phyloP scores from a whole-genome alignment of 1,140 invertebrate genomes.

The Thaumatotibia leucotreta region DNA sequence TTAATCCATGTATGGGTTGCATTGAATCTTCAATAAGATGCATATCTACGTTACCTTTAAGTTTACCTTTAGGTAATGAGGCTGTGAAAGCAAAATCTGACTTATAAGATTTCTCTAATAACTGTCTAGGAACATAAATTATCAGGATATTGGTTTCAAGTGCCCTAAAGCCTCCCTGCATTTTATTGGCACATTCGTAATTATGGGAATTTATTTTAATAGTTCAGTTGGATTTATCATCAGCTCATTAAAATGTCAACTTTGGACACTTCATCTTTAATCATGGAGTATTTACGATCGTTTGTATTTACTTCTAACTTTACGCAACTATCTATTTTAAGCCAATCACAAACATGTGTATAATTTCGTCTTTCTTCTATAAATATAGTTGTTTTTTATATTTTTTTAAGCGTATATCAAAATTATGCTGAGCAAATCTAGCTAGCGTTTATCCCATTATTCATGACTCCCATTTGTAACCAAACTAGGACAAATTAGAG shows the following conservation, averaged over 20 bases:
- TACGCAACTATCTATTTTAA: neutral
- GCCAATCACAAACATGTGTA: too few species aligned
- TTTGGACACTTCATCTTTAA: neutral
- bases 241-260: neutral
- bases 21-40: neutral
- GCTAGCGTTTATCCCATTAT: neutral
- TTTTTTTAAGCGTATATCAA: neutral
- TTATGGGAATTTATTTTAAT: slow-evolving; percentile 5
- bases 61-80: slow-evolving; percentile 9
- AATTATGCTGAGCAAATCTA: neutral
- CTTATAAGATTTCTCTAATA: slow-evolving; percentile 12
- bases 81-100: slow-evolving; percentile 3
- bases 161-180: neutral
- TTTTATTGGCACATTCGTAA: slow-evolving; percentile 6
- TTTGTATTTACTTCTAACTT: neutral
- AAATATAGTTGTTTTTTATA: neutral
- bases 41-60: neutral
- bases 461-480: neutral
- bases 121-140: neutral
- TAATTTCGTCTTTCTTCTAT: neutral
- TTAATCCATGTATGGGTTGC: neutral
- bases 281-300: neutral
- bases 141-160: neutral
- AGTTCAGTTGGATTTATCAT: neutral
- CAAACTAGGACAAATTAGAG: neutral